phyloP scores from a whole-genome alignment of 2,888 invertebrate genomes.

The Hyles lineata region DNA sequence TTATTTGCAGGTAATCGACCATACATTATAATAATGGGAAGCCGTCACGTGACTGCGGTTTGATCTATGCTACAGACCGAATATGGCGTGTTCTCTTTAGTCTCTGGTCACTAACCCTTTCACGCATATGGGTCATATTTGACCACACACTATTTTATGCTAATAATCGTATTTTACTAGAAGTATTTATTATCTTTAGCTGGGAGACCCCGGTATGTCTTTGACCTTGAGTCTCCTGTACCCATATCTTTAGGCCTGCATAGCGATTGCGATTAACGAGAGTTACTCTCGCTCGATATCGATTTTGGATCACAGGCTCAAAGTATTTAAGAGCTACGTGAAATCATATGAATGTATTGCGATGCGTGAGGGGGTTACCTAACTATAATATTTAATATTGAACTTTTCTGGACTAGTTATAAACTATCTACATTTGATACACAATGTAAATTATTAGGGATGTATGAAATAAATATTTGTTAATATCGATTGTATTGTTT shows the following conservation, averaged over 20 bases:
- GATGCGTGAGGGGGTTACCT: constrained; percentile 10
- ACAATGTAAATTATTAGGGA: constrained; percentile 37
- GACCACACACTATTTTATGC: constrained; percentile 15
- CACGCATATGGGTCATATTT: constrained; percentile 25
- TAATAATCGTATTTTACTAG: constrained; percentile 9
- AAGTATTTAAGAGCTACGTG: neutral
- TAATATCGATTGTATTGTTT: constrained; percentile 25
- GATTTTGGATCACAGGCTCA: neutral
- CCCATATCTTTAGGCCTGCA: constrained; percentile 7
- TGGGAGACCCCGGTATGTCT: neutral
- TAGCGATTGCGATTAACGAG: neutral
- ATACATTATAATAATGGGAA: neutral
- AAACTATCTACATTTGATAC: constrained; percentile 46
- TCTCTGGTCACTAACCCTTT: constrained; percentile 27
- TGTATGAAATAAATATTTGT: constrained; percentile 36
- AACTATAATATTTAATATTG: constrained; percentile 4
- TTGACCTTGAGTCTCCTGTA: neutral
- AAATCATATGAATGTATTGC: neutral
- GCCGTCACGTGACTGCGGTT: constrained; percentile 1
- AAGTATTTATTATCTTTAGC: neutral
- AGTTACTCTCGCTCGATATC: neutral
- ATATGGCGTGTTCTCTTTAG: constrained; percentile 31
- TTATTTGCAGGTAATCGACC: constrained; percentile 20
- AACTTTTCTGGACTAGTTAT: constrained; percentile 61
- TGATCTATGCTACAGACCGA: constrained; percentile 1